These are phyloP conservation scores for Mesoclemmys tuberculata DNA, from an alignment of 2,113 vertebrate species.

Conservation along the genomic window DNA sequence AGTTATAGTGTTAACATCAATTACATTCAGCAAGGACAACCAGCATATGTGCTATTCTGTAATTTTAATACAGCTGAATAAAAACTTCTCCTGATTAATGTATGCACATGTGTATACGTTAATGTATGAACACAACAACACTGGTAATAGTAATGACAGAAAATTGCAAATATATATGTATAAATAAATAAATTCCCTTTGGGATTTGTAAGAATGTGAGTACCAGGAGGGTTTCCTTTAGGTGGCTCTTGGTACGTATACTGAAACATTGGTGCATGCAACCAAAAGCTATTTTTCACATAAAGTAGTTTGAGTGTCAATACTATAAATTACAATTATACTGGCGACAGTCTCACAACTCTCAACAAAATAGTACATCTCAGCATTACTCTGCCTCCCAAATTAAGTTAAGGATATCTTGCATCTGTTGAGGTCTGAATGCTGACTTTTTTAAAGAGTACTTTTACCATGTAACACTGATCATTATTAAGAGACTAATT, in stretches of 20 bases:
- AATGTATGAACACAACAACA: not conserved
- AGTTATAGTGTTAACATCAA: constrained; percentile 1
- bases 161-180: not conserved
- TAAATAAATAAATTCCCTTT: not conserved
- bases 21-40: not conserved
- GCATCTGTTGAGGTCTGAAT: not conserved
- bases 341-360: not conserved
- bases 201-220: not conserved
- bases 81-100: not conserved
- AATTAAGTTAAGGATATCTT: not conserved
- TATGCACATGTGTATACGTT: not conserved
- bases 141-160: not conserved
- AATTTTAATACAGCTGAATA: not conserved
- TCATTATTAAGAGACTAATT: not conserved
- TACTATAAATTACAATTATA: constrained; percentile 28
- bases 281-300: not conserved
- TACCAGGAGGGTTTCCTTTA: not conserved
- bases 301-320: not conserved
- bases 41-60: not conserved
- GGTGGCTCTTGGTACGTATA: not conserved
- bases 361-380: not conserved
- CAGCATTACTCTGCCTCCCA: not conserved
- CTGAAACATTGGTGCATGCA: not conserved
- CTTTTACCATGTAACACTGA: not conserved
- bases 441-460: not conserved